Evolutionary conservation across 2,113 vertebrate genomes (phyloP), one percentile per base, ranked within the genome.

Genomic region (Vulpes lagopus): DNA sequence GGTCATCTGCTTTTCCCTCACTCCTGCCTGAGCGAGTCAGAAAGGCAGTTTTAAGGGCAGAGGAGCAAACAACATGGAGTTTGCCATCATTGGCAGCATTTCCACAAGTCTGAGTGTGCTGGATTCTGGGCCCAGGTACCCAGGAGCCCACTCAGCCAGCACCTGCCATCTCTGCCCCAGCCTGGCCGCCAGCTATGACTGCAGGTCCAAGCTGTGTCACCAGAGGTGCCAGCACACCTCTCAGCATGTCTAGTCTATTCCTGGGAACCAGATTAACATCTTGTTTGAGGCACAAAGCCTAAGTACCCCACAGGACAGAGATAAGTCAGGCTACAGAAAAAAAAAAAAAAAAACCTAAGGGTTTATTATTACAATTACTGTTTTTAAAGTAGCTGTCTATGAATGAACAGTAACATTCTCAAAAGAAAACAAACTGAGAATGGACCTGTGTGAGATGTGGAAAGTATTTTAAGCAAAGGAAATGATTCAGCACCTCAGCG

Each of bases 391-490:
- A 79, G 81, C 95, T 76, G 83, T n/a, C 62, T 92, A 62, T 71
- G 86, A 93, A 91, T 76, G 81, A 89, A 90, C 19, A 89, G 95
- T 69, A 90, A 90, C 38, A 74, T 94, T 95, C 95, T 93, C 60
- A 81, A 94, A 91, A 73, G 94, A 86, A 96, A 97, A 88, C 81
- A 96, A 95, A 92, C 62, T 43, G 59, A 96, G 67, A 96, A 74
- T 38, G 88, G 95, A 90, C 93, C 65, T 89, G 53, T 93, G 65
- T 92, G 92, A 93, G 57, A 96, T 30, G 79, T 93, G 95, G 96
- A 96, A 97, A 91, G 86, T 92, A 96, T 93, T 76, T 87, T 95
- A 86, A 84, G 95, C 59, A 85, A 90, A 97, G 93, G 67, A 95
- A 96, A 69, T 86, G 95, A 94, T 91, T 97, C 92, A 95, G 62